Percentiles rank a stretch among this genome's conserved stretches.
These are phyloP conservation scores for Oriolus oriolus DNA, from an alignment of 2,113 vertebrate genomes.

Conservation along the genomic window DNA sequence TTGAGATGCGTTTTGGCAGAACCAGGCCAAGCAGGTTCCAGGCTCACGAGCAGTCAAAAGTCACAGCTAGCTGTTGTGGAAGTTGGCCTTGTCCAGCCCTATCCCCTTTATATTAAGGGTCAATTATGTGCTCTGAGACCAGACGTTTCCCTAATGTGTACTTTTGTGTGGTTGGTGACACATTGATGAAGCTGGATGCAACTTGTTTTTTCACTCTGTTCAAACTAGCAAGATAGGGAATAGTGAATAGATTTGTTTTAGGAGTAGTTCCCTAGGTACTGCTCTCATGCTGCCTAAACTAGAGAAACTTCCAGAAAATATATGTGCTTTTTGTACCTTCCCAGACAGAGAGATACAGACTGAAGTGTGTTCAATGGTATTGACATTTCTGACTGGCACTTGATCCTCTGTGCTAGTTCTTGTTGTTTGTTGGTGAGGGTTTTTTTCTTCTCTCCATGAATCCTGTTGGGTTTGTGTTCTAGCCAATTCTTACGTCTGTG, in stretches of 20 bases:
- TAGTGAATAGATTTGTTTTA: background rate
- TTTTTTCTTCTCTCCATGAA: background rate
- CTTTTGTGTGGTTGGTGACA: background rate
- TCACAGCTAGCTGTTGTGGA: background rate
- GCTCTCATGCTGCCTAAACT: background rate
- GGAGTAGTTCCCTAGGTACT: background rate
- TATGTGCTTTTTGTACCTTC: background rate
- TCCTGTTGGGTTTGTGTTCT: background rate
- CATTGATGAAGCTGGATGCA: background rate
- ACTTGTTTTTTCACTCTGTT: background rate
- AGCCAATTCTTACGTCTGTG: background rate
- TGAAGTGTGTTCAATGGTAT: background rate
- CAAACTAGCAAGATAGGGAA: background rate
- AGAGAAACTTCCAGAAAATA: background rate
- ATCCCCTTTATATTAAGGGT: background rate
- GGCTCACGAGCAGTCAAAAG: background rate
- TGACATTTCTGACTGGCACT: background rate
- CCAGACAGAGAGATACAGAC: background rate
- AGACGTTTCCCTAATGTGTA: background rate
- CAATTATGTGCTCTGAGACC: background rate
- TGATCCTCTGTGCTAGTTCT: background rate
- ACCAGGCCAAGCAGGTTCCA: background rate
- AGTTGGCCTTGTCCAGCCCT: background rate
- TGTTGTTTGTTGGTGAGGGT: rapidly evolving
- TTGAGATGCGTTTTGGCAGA: background rate